Percentiles rank a stretch among this genome's conserved stretches.
Evolutionary conservation across 2,888 invertebrate species (phyloP).

Genomic region (Caprella mutica): DNA sequence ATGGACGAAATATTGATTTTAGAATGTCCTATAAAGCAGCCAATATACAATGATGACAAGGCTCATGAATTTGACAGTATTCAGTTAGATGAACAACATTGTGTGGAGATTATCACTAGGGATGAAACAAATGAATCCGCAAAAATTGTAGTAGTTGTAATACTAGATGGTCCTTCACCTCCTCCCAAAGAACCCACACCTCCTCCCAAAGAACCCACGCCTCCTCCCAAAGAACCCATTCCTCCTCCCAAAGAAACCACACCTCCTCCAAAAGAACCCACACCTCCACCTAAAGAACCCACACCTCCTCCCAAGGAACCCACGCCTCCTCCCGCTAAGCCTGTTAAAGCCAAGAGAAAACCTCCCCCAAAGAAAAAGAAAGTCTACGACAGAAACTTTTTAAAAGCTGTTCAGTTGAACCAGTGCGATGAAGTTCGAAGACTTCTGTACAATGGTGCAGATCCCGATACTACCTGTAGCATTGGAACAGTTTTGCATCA

Average conservation of each 20-base stretch:
- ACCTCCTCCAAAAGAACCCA: background rate
- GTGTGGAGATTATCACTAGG: too few species aligned
- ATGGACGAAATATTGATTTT: background rate
- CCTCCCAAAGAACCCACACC: background rate
- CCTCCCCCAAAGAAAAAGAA: constrained; percentile 1
- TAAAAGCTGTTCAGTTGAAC: constrained; percentile 11
- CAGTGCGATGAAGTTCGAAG: constrained; percentile 2
- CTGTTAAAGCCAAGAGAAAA: constrained; percentile 1
- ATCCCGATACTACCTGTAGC: constrained; percentile 17
- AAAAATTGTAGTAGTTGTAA: too few species aligned
- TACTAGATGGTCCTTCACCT: background rate
- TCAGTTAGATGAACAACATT: too few species aligned
- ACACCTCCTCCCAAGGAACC: background rate
- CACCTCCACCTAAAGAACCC: background rate
- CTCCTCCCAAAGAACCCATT: background rate
- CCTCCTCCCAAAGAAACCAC: background rate
- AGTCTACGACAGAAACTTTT: constrained; percentile 4
- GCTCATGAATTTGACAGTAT: too few species aligned
- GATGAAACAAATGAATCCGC: too few species aligned
- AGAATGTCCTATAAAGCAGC: background rate
- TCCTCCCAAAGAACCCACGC: background rate
- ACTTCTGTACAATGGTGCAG: constrained; percentile 18
- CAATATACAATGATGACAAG: constrained; percentile 5
- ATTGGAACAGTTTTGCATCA: constrained; percentile 11
- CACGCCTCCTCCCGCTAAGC: background rate